Percentiles rank a stretch among this genome's conserved stretches.
Conservation (phyloP, 2,888 invertebrate species). For the Dolichopus griseipennis region DNA sequence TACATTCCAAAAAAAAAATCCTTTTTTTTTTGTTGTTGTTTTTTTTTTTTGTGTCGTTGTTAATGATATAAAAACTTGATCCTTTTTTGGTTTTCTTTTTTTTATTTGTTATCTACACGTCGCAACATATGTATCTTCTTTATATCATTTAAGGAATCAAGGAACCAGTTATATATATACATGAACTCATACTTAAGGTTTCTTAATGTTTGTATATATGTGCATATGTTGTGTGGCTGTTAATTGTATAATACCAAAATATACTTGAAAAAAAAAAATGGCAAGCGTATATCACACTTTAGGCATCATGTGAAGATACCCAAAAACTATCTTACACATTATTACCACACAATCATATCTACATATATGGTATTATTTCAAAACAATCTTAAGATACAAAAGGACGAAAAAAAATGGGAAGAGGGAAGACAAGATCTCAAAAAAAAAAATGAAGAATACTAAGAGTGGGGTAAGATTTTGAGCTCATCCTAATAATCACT, state of each 20-base stretch:
- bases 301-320: background rate
- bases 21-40: background rate
- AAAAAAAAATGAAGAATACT: background rate
- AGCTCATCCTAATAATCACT: background rate
- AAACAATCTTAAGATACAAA: no score
- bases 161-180: background rate
- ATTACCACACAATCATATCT: no score
- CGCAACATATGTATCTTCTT: background rate
- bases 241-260: no score
- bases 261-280: no score
- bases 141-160: background rate
- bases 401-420: no score
- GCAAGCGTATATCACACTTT: background rate
- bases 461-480: background rate
- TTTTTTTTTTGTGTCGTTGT: background rate
- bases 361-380: no score
- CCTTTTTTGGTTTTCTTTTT: no score
- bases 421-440: background rate
- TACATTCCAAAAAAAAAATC: background rate
- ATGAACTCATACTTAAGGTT: no score
- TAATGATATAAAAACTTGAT: background rate
- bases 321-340: no score
- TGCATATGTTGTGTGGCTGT: no score
- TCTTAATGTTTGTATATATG: no score
- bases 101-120: conserved; percentile 3